Evolutionary conservation across 2,113 vertebrate genomes (phyloP), one percentile per base, ranked within the genome.

Genomic region (Ictidomys tridecemlineatus): DNA sequence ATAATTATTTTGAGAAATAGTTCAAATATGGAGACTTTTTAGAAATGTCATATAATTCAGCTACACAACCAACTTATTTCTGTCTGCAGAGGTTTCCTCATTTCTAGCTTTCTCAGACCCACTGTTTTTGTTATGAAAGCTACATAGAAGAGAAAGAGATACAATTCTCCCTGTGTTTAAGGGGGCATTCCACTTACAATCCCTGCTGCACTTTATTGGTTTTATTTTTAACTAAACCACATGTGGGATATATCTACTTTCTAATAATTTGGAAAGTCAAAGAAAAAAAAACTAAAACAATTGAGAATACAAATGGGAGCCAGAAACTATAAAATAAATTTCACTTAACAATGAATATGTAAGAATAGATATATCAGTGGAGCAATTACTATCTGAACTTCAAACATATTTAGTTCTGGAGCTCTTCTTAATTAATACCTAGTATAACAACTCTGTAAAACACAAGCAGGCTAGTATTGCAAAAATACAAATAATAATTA

Each of bases 101-200:
- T 72, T 17, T 34, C 14, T 5, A 51, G 53, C 63, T 79, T 85
- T 79, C 70, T 85, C 5, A 51, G 72, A 94, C 48, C 14, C n/a
- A 96, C 39, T 84, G 80, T n/a, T 88, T 97, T 95, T 32, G 37
- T 86, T 67, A 73, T 70, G 16, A 69, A 93, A 96, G 72, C 82
- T 85, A 53, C 16, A 32, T 65, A 72, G 58, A 95, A 97, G 24
- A 78, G 90, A 26, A 85, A 0, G 18, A 96, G 83, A 73, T 65
- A 61, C 2, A 28, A 9, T 73, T 84, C 92, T 85, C 45, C 24
- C 8, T 48, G 7, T n/a, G 16, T 69, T 80, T 85, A 76, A 6
- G 37, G 69, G 22, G 3, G 16, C 3, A 42, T 67, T 8, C 37
- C 28, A 67, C n/a, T 74, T 48, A 79, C 1, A 88, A 16, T 7